phyloP scores from a whole-genome alignment of 2,888 invertebrate species.

The Abrostola triplasia region DNA sequence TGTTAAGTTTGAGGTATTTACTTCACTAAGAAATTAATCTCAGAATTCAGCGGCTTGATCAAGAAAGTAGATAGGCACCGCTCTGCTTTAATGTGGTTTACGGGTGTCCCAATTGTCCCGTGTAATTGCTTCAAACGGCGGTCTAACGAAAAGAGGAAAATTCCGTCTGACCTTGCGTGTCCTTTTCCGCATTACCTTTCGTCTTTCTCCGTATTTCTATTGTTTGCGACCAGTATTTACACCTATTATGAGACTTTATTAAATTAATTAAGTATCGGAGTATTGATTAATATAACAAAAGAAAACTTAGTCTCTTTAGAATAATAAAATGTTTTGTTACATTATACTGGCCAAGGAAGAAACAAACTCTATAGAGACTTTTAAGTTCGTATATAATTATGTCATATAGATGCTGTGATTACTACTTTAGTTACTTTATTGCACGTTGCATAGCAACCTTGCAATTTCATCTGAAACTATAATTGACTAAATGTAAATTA shows the following conservation, averaged over 20 bases:
- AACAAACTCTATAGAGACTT: no score
- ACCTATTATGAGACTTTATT: not conserved
- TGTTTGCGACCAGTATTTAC: not conserved
- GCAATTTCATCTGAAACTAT: no score
- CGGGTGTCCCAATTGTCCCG: conserved; percentile 51
- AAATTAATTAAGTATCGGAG: not conserved
- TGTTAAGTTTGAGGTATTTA: conserved; percentile 19
- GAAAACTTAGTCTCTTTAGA: no score
- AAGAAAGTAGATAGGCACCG: conserved; percentile 23
- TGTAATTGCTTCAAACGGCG: conserved; percentile 58
- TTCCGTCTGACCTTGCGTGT: conserved; percentile 46
- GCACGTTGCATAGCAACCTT: no score
- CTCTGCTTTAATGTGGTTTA: conserved; percentile 57
- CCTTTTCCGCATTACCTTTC: conserved; percentile 21
- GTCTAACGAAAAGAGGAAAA: conserved; percentile 45
- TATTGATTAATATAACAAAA: not conserved
- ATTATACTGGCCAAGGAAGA: no score
- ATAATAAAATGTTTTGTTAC: no score
- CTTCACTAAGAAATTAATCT: conserved; percentile 40
- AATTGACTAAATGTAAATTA: no score
- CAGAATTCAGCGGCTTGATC: conserved; percentile 29
- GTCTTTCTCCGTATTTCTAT: conserved; percentile 8
- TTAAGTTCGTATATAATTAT: not conserved
- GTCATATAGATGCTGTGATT: not conserved
- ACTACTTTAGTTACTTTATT: no score